Evolutionary conservation across 2,797 vertebrate species (phyloP).

Genomic region (Okamejei kenojei): DNA sequence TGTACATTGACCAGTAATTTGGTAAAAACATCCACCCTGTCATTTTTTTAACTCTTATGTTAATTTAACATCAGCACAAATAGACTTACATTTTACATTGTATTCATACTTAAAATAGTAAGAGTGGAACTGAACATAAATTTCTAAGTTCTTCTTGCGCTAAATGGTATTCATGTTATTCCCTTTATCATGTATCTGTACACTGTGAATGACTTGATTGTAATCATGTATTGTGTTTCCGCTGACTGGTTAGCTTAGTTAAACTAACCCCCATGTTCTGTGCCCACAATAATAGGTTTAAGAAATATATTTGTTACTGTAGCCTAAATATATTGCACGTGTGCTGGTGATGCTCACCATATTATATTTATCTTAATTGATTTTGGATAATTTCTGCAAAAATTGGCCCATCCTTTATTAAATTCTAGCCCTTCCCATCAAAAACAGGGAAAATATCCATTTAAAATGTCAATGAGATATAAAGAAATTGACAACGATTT

Average conservation of each 20-base stretch:
- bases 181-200: no score
- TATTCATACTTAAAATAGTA: background rate
- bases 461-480: background rate
- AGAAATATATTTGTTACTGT: background rate
- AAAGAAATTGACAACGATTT: background rate
- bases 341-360: background rate
- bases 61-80: background rate
- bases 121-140: background rate
- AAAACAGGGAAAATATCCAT: background rate
- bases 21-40: background rate
- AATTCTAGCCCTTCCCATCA: background rate
- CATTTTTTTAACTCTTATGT: background rate
- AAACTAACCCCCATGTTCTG: background rate
- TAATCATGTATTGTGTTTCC: no score
- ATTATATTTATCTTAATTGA: background rate
- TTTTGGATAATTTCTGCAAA: background rate
- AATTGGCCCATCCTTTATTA: background rate
- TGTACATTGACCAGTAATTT: background rate
- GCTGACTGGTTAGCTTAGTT: no score
- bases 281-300: background rate
- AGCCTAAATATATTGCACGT: background rate
- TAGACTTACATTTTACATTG: background rate
- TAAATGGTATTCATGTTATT: no score
- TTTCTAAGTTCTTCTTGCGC: background rate
- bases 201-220: no score